A percentile compares a stretch with the other conserved stretches of the same genome.
Conservation (phyloP, 1,140 invertebrate genomes). For the Melitaea cinxia region DNA sequence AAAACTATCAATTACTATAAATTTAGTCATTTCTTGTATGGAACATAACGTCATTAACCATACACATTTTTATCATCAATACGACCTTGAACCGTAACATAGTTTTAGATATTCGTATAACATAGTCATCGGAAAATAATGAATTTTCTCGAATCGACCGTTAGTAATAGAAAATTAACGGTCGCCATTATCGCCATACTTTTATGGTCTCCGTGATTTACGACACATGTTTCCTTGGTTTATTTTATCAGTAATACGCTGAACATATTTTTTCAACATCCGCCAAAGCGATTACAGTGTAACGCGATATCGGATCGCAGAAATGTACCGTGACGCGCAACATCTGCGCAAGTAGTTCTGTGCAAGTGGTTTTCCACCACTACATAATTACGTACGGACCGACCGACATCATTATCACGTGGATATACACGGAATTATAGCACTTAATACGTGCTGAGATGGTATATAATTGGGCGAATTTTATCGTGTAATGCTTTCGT, state of each 20-base stretch:
- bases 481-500: too few relatives aligned
- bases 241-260: neutral
- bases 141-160: too few relatives aligned
- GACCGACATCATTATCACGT: neutral
- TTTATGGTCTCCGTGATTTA: too few relatives aligned
- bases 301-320: conserved; percentile 15
- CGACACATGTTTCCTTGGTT: neutral
- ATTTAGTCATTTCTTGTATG: too few relatives aligned
- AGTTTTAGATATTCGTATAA: too few relatives aligned
- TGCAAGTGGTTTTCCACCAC: conserved; percentile 19
- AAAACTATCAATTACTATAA: too few relatives aligned
- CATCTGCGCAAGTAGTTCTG: conserved; percentile 21
- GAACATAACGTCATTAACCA: too few relatives aligned
- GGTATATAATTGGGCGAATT: neutral
- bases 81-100: too few relatives aligned
- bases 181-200: too few relatives aligned
- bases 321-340: conserved; percentile 25
- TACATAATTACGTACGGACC: conserved; percentile 24
- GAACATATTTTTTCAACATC: neutral
- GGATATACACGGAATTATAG: neutral
- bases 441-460: neutral
- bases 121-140: too few relatives aligned
- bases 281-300: conserved; percentile 9
- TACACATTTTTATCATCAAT: too few relatives aligned
- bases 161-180: too few relatives aligned